Evolutionary conservation across 30 jellyfish, hydroid and myxozoan genomes (phyloP), one percentile per base, ranked within the genome.

Genomic region (Chrysaora quinquecirrha): DNA sequence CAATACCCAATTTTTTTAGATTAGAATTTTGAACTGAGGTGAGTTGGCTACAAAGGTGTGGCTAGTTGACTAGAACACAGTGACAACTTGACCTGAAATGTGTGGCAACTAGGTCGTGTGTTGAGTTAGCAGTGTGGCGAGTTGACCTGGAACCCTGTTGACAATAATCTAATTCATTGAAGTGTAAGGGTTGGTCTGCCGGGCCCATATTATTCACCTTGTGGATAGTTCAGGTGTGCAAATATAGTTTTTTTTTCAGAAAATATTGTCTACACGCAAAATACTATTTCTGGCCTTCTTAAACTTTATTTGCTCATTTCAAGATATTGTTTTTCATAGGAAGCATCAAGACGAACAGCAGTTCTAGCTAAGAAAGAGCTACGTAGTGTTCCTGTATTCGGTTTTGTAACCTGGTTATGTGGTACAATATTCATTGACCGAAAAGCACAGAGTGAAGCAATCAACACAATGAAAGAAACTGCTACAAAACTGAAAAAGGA

Each of bases 381-480:
- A 19, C 73, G 75, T 2, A 82, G 67, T 65, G 89, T 89, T 20
- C 97, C 97, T 20, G 34, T 89, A 22, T 89, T 89, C 83, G 97
- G 97, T 11, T 64, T 64, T 63, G 88, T 80, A 14, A 62, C 87
- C 28, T 89, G 97, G 97, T 76, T 89, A 1, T 84, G 85, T 73
- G 97, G 97, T 20, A 82, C 97, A 0, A 76, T 83, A 2, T 89
- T 82, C 72, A 71, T 89, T 34, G 89, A 89, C 9, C 74, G 97
- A 23, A 56, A 52, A 31, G 76, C 83, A 14, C 63, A 64, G 19
- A 66, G 75, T 34, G 58, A 76, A 22, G 91, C 97, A 2, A 71
- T 89, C 54, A 63, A 67, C 18, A 33, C 71, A 43, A 77, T 89
- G 97, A 70, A 75, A 72, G 52, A 89, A 12, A 84, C 68, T 64